Conservation (phyloP, 2,888 invertebrate species). For the Luffia ferchaultella region DNA sequence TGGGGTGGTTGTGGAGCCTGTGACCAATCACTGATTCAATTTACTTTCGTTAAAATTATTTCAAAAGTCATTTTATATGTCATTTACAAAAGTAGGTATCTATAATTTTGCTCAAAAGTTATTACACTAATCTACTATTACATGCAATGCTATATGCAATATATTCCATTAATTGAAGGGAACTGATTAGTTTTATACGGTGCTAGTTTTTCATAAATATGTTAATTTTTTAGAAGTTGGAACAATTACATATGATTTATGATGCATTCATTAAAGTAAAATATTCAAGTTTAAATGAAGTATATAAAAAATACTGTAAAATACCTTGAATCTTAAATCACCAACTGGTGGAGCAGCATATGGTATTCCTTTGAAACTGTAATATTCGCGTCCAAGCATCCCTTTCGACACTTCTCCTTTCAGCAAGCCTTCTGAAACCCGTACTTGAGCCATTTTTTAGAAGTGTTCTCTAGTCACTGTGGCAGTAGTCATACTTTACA, state of each 20-base stretch:
- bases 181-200: too few relatives aligned
- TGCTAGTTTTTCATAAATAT: too few relatives aligned
- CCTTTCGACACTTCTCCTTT: slow-evolving; percentile 29
- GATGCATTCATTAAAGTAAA: too few relatives aligned
- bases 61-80: too few relatives aligned
- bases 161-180: slow-evolving; percentile 5
- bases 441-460: slow-evolving; percentile 22
- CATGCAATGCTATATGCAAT: slow-evolving; percentile 6
- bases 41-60: slow-evolving; percentile 14
- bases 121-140: not conserved
- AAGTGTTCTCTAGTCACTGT: too few relatives aligned
- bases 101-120: not conserved
- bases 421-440: slow-evolving; percentile 27
- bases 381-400: slow-evolving; percentile 26
- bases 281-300: too few relatives aligned
- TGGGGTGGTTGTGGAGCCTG: slow-evolving; percentile 13
- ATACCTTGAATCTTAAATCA: slow-evolving; percentile 36
- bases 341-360: slow-evolving; percentile 40
- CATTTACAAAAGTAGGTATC: too few relatives aligned
- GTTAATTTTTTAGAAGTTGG: too few relatives aligned
- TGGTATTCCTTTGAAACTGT: slow-evolving; percentile 42
- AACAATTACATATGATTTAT: too few relatives aligned
- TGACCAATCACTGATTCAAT: slow-evolving; percentile 23
- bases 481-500: too few relatives aligned
- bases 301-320: too few relatives aligned